phyloP scores from a whole-genome alignment of 2,113 vertebrate species.

The Anguilla rostrata region DNA sequence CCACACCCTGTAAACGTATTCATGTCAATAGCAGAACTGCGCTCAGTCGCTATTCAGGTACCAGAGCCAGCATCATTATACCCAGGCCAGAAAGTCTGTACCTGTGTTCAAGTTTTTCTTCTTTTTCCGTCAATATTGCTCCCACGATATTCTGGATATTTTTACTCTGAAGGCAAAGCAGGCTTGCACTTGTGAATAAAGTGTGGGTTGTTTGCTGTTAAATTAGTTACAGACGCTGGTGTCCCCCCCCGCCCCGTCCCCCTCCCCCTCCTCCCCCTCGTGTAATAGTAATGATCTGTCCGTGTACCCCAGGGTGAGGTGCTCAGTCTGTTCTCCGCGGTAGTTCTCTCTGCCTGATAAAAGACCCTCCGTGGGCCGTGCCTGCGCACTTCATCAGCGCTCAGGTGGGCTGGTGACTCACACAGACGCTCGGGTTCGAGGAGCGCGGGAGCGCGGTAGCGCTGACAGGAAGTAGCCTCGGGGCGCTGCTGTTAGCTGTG shows the following conservation, averaged over 20 bases:
- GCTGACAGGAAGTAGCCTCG: too few relatives aligned
- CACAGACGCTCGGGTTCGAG: not conserved
- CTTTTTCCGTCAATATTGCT: not conserved
- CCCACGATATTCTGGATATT: not conserved
- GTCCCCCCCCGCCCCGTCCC: not conserved
- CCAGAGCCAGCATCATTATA: not conserved
- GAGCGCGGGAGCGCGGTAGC: not conserved
- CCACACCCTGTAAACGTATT: not conserved
- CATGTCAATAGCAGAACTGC: not conserved
- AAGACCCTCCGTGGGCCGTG: not conserved
- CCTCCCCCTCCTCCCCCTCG: not conserved
- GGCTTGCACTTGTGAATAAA: not conserved
- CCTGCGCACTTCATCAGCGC: not conserved
- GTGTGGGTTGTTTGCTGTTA: not conserved
- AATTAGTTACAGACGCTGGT: not conserved
- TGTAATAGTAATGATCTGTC: not conserved
- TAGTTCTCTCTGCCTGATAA: not conserved
- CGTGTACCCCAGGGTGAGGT: not conserved
- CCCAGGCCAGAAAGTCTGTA: not conserved
- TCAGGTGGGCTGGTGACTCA: not conserved
- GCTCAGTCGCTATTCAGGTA: too few relatives aligned
- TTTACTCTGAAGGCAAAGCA: not conserved
- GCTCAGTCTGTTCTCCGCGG: not conserved
- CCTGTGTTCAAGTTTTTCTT: not conserved
- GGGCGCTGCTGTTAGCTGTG: not conserved